Evolutionary conservation across 2,888 invertebrate species (phyloP).

Genomic region (Trichacis sp.): DNA sequence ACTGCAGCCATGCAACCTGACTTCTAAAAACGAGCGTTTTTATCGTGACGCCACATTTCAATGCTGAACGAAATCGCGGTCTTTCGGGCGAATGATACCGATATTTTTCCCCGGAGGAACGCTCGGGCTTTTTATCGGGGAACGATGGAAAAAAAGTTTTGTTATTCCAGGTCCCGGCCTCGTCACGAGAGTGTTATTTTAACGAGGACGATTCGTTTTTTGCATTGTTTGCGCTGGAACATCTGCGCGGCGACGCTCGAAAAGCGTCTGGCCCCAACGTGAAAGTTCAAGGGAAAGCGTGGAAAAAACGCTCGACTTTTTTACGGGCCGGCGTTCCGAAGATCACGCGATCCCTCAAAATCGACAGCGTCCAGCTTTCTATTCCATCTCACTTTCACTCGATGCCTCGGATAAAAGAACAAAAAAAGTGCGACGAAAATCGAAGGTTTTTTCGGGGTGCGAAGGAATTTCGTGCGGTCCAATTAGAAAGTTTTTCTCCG

Average conservation of each 20-base stretch:
- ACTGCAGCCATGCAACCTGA: constrained; percentile 15
- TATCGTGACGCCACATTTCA: constrained; percentile 12
- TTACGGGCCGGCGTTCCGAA: not conserved
- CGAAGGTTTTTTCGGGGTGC: too few species aligned
- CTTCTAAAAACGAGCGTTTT: constrained; percentile 20
- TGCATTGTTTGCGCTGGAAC: not conserved
- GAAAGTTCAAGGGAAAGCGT: constrained; percentile 43
- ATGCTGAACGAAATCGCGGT: constrained; percentile 6
- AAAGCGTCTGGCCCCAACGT: constrained; percentile 23
- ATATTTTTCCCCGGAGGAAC: not conserved
- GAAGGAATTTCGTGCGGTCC: too few species aligned
- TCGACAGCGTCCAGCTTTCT: too few species aligned
- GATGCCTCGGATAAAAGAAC: too few species aligned
- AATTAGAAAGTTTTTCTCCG: too few species aligned
- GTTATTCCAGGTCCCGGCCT: not conserved
- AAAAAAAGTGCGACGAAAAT: too few species aligned
- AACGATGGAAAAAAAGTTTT: not conserved
- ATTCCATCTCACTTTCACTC: too few species aligned
- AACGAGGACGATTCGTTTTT: not conserved
- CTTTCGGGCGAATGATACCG: not conserved
- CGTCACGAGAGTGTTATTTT: not conserved
- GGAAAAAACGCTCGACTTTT: constrained; percentile 45
- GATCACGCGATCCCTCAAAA: constrained; percentile 21
- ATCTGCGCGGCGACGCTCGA: not conserved
- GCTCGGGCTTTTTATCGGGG: too few species aligned